Percentiles rank a stretch among this genome's conserved stretches.
Conservation (phyloP, 2,113 vertebrate genomes). For the Condylura cristata region DNA sequence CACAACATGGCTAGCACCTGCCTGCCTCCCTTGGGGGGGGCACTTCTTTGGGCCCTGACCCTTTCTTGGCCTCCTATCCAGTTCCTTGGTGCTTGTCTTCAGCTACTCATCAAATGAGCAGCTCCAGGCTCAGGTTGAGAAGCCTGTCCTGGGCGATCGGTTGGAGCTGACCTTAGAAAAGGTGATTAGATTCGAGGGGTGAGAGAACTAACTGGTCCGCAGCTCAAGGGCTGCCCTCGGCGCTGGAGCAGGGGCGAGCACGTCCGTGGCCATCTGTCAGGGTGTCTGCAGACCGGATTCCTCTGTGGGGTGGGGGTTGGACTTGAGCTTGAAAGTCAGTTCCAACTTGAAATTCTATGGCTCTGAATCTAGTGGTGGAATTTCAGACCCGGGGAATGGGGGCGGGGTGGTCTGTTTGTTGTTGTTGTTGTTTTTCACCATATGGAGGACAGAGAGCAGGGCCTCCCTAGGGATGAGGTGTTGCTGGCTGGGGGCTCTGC, state of each 20-base stretch:
- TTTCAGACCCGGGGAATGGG: constrained; percentile 48
- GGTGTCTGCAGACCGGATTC: constrained; percentile 62
- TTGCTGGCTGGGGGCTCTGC: background rate
- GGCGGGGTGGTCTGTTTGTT: background rate
- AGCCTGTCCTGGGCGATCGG: background rate
- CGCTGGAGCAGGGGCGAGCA: background rate
- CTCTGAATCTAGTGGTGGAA: constrained; percentile 40
- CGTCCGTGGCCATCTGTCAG: constrained; percentile 48
- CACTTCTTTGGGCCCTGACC: background rate
- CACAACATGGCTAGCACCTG: constrained; percentile 16
- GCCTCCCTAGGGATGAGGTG: background rate
- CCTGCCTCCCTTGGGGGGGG: background rate
- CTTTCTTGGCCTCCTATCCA: background rate
- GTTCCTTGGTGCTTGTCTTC: background rate
- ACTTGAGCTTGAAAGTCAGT: constrained; percentile 19
- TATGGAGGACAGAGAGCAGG: background rate
- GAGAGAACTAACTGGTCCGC: background rate
- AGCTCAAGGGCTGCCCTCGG: background rate
- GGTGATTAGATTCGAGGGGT: background rate
- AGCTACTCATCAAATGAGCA: background rate
- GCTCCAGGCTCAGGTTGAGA: background rate
- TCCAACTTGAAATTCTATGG: constrained; percentile 63
- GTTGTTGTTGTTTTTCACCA: background rate
- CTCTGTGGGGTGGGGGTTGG: constrained; percentile 61
- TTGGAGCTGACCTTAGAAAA: background rate